phyloP scores from a whole-genome alignment of 2,797 vertebrate genomes.

The Lagocephalus sceleratus region DNA sequence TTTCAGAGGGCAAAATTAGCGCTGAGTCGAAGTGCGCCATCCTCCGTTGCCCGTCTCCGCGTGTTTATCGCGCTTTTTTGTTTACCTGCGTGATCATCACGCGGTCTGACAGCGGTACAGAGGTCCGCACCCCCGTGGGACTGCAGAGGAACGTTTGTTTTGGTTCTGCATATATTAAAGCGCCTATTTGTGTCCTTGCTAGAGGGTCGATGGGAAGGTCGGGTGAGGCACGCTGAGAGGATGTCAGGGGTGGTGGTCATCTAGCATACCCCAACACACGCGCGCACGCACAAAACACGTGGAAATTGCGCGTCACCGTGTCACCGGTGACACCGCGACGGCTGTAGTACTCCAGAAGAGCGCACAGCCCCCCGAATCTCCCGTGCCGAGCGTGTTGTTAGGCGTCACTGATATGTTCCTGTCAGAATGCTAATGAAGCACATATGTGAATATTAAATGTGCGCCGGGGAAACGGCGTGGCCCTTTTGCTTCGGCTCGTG shows the following conservation, averaged over 20 bases:
- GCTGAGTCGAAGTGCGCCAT: conserved; percentile 24
- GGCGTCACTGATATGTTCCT: conserved; percentile 43
- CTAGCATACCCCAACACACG: not conserved
- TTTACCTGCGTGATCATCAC: conserved; percentile 51
- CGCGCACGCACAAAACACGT: not conserved
- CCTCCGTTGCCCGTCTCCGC: conserved; percentile 26
- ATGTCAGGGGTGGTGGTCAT: conserved; percentile 16
- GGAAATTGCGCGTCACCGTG: not conserved
- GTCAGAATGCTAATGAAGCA: conserved; percentile 56
- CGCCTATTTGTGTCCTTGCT: conserved; percentile 55
- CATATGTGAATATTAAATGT: conserved; percentile 53
- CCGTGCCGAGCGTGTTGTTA: conserved; percentile 24
- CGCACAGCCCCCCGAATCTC: conserved; percentile 1
- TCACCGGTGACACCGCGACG: conserved; percentile 3
- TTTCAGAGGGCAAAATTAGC: too few relatives aligned
- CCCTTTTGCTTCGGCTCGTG: conserved; percentile 41
- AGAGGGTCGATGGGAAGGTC: conserved; percentile 31
- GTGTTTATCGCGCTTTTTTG: conserved; percentile 33
- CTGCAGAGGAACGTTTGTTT: conserved; percentile 42
- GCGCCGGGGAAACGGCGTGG: conserved; percentile 32
- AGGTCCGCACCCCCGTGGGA: conserved; percentile 47
- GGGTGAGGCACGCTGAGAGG: conserved; percentile 24
- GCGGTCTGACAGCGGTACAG: conserved; percentile 55
- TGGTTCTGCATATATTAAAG: conserved; percentile 57
- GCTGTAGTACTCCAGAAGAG: not conserved